phyloP scores from a whole-genome alignment of 2,888 invertebrate genomes.

The Euzetes globulus region DNA sequence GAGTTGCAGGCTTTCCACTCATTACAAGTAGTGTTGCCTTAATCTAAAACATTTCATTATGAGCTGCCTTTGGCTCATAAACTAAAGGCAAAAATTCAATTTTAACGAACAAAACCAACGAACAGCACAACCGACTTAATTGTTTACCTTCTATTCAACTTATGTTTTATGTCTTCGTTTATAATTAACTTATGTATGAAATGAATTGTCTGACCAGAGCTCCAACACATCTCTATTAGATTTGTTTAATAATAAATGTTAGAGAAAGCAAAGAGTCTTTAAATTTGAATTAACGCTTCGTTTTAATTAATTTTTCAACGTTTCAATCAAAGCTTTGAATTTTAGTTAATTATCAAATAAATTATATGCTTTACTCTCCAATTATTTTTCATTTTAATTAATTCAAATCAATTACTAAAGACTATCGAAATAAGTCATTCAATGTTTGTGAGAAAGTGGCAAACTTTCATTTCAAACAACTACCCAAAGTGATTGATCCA shows the following conservation, averaged over 20 bases:
- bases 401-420: too few relatives aligned
- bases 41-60: conserved; percentile 10
- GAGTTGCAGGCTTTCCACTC: neutral
- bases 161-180: conserved; percentile 24
- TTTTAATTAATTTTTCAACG: neutral
- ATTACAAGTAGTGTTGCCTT: neutral
- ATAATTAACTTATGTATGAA: conserved; percentile 27
- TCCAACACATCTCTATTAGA: neutral
- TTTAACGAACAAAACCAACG: neutral
- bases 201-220: neutral
- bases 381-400: too few relatives aligned
- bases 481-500: too few relatives aligned
- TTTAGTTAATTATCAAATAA: neutral
- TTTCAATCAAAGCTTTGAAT: neutral
- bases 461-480: too few relatives aligned
- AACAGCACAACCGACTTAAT: neutral
- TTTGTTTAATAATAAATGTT: neutral
- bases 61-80: neutral
- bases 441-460: too few relatives aligned
- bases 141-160: conserved; percentile 20
- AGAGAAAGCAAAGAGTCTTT: neutral
- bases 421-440: too few relatives aligned
- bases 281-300: neutral
- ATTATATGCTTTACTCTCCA: neutral
- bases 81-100: conserved; percentile 3